These are phyloP conservation scores for Elysia chlorotica DNA, from an alignment of 1,140 invertebrate genomes.

Conservation along the genomic window DNA sequence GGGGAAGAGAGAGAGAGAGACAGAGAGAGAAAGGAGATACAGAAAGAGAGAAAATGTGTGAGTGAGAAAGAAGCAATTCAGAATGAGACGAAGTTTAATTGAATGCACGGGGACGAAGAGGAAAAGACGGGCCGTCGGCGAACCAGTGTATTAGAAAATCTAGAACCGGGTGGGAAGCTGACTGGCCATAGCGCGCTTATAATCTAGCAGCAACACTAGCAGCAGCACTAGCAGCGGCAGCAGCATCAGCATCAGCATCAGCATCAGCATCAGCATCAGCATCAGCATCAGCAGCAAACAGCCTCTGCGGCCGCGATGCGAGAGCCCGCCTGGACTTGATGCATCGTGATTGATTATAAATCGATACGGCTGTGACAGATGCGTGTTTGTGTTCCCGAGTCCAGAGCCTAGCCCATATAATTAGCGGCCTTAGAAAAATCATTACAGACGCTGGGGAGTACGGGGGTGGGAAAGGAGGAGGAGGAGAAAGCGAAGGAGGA, in stretches of 20 bases:
- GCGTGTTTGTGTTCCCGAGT: conserved; percentile 4
- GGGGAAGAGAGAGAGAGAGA: background rate
- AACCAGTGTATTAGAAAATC: no score
- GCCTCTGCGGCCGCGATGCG: no score
- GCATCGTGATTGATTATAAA: conserved; percentile 19
- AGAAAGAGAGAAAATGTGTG: background rate
- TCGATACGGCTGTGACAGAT: conserved; percentile 13
- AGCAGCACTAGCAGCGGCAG: no score
- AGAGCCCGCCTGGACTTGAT: background rate
- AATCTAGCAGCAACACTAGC: no score
- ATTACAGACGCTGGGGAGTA: background rate
- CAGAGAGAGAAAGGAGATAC: background rate
- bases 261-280: no score
- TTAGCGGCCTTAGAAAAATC: conserved; percentile 9
- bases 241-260: no score
- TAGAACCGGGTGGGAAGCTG: background rate
- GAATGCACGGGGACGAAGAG: background rate
- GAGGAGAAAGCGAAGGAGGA: background rate
- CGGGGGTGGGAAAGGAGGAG: background rate
- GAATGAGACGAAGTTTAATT: background rate
- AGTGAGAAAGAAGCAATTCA: background rate
- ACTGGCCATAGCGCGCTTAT: background rate
- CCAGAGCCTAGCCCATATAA: background rate
- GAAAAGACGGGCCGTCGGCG: no score
- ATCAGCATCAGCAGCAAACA: no score